Percentiles rank a stretch among this genome's conserved stretches.
Conservation (phyloP, 1,140 invertebrate genomes). For the Pectinophora gossypiella region DNA sequence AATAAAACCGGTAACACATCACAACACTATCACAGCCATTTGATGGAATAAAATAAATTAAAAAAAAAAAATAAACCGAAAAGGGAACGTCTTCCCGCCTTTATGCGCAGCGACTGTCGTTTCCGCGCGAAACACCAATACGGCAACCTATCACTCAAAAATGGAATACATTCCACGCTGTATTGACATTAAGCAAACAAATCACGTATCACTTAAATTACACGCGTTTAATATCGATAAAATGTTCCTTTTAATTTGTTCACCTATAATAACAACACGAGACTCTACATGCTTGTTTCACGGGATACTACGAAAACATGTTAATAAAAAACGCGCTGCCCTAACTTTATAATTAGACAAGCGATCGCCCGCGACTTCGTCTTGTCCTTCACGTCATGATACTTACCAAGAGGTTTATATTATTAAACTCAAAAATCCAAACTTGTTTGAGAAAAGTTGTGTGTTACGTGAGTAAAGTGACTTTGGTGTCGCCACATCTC, state of each 20-base stretch:
- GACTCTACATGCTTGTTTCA: background rate
- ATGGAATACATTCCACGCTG: slow-evolving; percentile 3
- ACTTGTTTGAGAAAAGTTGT: too few relatives aligned
- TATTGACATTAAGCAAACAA: background rate
- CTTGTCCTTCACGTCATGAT: too few relatives aligned
- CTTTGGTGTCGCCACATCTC: too few relatives aligned
- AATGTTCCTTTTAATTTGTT: background rate
- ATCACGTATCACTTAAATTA: background rate
- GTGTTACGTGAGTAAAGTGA: too few relatives aligned
- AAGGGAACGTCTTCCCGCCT: slow-evolving; percentile 43
- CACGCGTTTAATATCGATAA: background rate
- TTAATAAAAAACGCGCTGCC: too few relatives aligned
- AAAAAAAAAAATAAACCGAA: slow-evolving; percentile 15
- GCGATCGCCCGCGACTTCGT: too few relatives aligned
- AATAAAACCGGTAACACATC: slow-evolving; percentile 27
- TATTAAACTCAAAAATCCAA: too few relatives aligned
- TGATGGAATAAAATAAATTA: slow-evolving; percentile 20
- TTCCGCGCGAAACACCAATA: background rate
- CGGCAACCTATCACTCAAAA: slow-evolving; percentile 9
- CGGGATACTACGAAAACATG: background rate
- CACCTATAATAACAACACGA: background rate
- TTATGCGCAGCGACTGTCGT: slow-evolving; percentile 26
- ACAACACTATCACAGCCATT: slow-evolving; percentile 39
- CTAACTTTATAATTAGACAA: too few relatives aligned
- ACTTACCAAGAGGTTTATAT: too few relatives aligned